Percentiles rank a stretch among this genome's conserved stretches.
Evolutionary conservation across 1,140 invertebrate genomes (phyloP).

Genomic region (Pogonomyrmex californicus): DNA sequence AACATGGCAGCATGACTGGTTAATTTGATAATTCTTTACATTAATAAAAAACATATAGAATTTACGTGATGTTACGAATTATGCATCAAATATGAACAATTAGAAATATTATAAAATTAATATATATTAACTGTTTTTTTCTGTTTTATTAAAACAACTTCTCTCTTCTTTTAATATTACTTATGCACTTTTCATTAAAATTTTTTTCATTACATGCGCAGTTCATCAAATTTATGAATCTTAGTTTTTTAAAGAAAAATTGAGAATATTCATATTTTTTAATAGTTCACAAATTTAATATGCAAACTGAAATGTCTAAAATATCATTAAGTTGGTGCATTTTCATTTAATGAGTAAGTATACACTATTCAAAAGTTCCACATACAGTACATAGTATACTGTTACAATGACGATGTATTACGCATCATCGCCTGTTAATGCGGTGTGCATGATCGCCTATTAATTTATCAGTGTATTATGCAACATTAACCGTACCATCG

Average conservation of each 20-base stretch:
- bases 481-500: slow-evolving; percentile 67
- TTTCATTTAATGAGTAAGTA: slow-evolving; percentile 63
- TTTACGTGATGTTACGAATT: neutral
- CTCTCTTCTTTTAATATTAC: no score
- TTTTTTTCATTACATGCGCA: neutral
- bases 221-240: neutral
- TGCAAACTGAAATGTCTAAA: neutral
- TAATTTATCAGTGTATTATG: slow-evolving; percentile 75
- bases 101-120: neutral
- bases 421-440: slow-evolving; percentile 53
- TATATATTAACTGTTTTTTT: neutral
- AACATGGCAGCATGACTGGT: neutral
- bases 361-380: slow-evolving; percentile 67
- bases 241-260: neutral
- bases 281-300: slow-evolving; percentile 29
- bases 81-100: neutral
- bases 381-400: slow-evolving; percentile 8
- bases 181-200: neutral
- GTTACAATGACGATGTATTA: slow-evolving; percentile 69
- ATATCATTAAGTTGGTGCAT: slow-evolving; percentile 9
- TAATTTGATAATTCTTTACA: slow-evolving; percentile 29
- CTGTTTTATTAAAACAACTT: neutral
- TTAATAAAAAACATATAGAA: neutral
- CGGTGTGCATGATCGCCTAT: slow-evolving; percentile 47
- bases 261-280: slow-evolving; percentile 5